Evolutionary conservation across 2,113 vertebrate genomes (phyloP).

Genomic region (Hymenochirus boettgeri): DNA sequence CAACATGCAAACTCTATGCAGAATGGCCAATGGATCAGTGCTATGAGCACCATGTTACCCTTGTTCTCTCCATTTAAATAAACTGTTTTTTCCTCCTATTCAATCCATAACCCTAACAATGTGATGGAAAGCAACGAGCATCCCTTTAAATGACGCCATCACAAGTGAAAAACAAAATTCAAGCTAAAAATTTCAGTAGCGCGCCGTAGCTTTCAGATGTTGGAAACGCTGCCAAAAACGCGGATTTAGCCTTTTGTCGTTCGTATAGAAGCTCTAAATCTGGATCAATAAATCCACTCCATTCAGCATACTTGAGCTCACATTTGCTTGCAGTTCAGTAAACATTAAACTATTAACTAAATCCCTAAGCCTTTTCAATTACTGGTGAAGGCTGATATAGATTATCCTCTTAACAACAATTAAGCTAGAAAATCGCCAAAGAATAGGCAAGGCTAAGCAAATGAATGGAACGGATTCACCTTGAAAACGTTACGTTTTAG

Average conservation of each 20-base stretch:
- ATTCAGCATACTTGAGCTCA: constrained; percentile 27
- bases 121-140: too few species aligned
- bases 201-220: too few species aligned
- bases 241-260: constrained; percentile 24
- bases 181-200: too few species aligned
- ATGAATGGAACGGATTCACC: constrained; percentile 26
- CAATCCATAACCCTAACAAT: too few species aligned
- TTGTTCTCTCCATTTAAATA: too few species aligned
- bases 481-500: constrained; percentile 24
- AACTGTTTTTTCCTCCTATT: too few species aligned
- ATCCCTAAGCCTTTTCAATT: constrained; percentile 36
- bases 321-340: neutral
- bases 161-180: too few species aligned
- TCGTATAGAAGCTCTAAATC: constrained; percentile 24
- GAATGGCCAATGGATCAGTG: too few species aligned
- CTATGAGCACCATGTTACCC: too few species aligned
- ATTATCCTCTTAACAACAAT: constrained; percentile 42
- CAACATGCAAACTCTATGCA: too few species aligned
- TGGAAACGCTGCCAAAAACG: constrained; percentile 24
- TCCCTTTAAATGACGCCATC: too few species aligned
- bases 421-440: constrained; percentile 26
- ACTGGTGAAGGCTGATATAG: constrained; percentile 37
- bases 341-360: constrained; percentile 17
- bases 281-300: constrained; percentile 34
- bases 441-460: constrained; percentile 21